Percentiles rank a stretch among this genome's conserved stretches.
Conservation (phyloP, 2,113 vertebrate genomes). For the Ia io region DNA sequence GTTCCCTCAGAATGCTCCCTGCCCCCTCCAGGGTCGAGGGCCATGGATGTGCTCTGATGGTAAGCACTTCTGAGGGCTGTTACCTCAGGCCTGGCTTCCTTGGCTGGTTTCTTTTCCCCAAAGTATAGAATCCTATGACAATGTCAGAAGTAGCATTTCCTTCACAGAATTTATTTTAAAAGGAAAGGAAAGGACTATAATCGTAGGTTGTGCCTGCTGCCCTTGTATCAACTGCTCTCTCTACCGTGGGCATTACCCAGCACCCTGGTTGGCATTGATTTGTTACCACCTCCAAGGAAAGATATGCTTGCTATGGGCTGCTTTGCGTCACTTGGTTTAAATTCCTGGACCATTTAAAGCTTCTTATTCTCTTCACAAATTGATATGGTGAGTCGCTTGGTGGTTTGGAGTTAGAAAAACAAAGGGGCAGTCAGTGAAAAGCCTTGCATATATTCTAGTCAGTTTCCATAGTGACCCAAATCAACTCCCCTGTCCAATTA, state of each 20-base stretch:
- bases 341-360: not conserved
- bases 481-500: not conserved
- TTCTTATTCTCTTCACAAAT: not conserved
- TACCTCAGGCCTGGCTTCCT: not conserved
- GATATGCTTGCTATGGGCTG: not conserved
- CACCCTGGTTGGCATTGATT: not conserved
- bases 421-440: not conserved
- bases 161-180: conserved; percentile 14
- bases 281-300: not conserved
- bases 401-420: not conserved
- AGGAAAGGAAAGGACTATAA: not conserved
- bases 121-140: not conserved
- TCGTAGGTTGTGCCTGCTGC: not conserved
- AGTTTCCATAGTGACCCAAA: not conserved
- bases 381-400: not conserved
- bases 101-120: not conserved
- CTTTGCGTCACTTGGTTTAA: conserved; percentile 4
- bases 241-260: not conserved
- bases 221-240: not conserved
- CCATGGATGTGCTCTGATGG: not conserved
- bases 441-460: not conserved
- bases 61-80: conserved; percentile 12
- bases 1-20: not conserved
- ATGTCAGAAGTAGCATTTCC: conserved; percentile 40
- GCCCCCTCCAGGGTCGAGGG: not conserved